Base-by-base conservation (phyloP, 2,113 vertebrate species). In the Charadrius vociferus region DNA sequence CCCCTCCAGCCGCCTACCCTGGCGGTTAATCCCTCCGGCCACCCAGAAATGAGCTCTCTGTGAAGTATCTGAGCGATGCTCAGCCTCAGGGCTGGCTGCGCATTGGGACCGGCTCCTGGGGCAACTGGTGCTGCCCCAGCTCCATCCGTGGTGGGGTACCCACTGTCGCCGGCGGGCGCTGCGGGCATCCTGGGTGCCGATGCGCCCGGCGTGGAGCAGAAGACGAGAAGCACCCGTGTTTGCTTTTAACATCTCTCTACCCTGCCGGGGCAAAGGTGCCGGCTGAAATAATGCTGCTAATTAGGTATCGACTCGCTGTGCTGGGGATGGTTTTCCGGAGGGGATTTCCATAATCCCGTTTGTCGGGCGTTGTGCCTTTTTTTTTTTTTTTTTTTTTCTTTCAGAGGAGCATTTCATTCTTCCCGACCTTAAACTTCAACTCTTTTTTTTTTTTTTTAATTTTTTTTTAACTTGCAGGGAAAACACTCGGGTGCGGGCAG, bases 1-100 rank as follows among this genome's bases (percentile, higher is more conserved):
- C 19, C 18, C 30, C 14, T 66, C 65, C 45, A 16, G 45, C 23
- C 0, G 0, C 0, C 0, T 49, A 12, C 24, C 29, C 59, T 3
- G 0, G 20, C 0, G 1, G 26, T 43, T 36, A 4, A 24, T 49
- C 30, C 20, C 32, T 75, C 50, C 39, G 26, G 36, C 39, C 30
- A 1, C 27, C 62, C 59, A 52, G 58, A 24, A 65, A 7, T 1
- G 53, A 63, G 80, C 62, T 23, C 15, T 8, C 7, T 15, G 65
- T 1, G 29, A 61, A 8, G 83, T 32, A 7, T 52, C 65, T 29
- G 23, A 63, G 87, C 2, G 70, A 7, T 70, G 79, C 32, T 10
- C 41, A 14, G 14, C n/a, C 14, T 6, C 5, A 2, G 34, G 32
- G 41, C 16, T 36, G 32, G 62, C 8, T 6, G 1, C 1, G 2